Conservation (phyloP, 2,797 vertebrate species). For the Sardinella longiceps region DNA sequence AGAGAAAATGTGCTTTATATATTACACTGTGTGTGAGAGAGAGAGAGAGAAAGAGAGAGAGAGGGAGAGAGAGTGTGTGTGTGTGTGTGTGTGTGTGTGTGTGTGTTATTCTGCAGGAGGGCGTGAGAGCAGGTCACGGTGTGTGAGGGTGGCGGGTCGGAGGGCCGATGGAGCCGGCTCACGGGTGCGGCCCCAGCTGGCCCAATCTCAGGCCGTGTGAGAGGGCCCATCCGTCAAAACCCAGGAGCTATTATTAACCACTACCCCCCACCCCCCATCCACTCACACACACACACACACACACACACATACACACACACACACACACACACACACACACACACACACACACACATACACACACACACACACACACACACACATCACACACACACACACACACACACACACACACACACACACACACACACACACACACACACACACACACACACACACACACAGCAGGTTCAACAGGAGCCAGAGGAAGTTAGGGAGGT, state of each 20-base stretch:
- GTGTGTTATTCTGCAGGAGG: slow-evolving; percentile 38
- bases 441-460: neutral
- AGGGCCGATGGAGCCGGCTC: slow-evolving; percentile 4
- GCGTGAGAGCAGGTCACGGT: slow-evolving; percentile 39
- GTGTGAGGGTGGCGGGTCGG: neutral
- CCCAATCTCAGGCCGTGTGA: slow-evolving; percentile 54
- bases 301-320: slow-evolving; percentile 21
- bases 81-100: slow-evolving; percentile 31
- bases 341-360: neutral
- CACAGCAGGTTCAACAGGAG: slow-evolving; percentile 35
- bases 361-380: neutral
- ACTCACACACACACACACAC: slow-evolving; percentile 23
- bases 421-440: neutral
- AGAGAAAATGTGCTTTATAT: slow-evolving; percentile 5
- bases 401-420: neutral
- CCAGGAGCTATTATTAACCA: slow-evolving; percentile 55
- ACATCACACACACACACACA: neutral
- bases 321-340: neutral
- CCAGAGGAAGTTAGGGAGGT: slow-evolving; percentile 33
- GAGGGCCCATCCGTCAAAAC: slow-evolving; percentile 59
- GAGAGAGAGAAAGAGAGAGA: too few species aligned
- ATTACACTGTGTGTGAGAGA: neutral
- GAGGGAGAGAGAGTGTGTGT: too few species aligned
- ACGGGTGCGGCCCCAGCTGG: slow-evolving; percentile 60
- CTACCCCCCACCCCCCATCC: slow-evolving; percentile 23